A percentile compares a stretch with the other conserved stretches of the same genome.
These are phyloP conservation scores for Drosophila longiperda DNA, from an alignment of 2,888 invertebrate genomes.

Conservation along the genomic window DNA sequence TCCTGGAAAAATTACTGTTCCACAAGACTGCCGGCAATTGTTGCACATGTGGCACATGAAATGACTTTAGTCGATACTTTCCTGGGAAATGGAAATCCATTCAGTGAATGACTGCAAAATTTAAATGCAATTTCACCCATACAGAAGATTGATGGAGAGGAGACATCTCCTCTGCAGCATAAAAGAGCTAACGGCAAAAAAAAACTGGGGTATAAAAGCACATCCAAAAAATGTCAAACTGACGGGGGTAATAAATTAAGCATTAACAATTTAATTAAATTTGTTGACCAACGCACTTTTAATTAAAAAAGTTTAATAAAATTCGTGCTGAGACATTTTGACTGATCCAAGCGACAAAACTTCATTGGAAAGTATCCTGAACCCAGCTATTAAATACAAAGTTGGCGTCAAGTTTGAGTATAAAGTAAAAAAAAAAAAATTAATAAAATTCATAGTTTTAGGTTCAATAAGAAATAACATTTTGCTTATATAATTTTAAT, in stretches of 20 bases:
- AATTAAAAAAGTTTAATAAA: not conserved
- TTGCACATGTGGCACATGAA: slow-evolving; percentile 38
- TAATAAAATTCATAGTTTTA: not conserved
- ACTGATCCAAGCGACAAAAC: not conserved
- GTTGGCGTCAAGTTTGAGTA: not conserved
- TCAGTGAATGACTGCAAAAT: not conserved
- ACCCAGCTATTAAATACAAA: not conserved
- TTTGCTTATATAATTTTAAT: not conserved
- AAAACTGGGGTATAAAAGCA: not conserved
- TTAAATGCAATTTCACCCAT: not conserved
- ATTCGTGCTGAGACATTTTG: not conserved
- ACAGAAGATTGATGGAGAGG: not conserved
- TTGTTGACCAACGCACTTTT: not conserved
- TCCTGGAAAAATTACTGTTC: slow-evolving; percentile 31
- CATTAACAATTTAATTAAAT: not conserved
- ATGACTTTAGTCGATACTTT: not conserved
- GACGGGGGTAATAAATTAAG: not conserved
- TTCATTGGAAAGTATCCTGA: not conserved
- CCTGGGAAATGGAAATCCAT: not conserved
- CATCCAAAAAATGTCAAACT: not conserved
- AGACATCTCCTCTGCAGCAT: not conserved
- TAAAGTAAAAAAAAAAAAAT: not conserved
- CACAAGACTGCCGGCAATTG: slow-evolving; percentile 34
- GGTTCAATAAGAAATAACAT: not conserved
- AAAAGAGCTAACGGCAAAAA: not conserved